Evolutionary conservation across 2,797 vertebrate genomes (phyloP), one percentile per base, ranked within the genome.

Genomic region (Ptychobarbus kaznakovi): DNA sequence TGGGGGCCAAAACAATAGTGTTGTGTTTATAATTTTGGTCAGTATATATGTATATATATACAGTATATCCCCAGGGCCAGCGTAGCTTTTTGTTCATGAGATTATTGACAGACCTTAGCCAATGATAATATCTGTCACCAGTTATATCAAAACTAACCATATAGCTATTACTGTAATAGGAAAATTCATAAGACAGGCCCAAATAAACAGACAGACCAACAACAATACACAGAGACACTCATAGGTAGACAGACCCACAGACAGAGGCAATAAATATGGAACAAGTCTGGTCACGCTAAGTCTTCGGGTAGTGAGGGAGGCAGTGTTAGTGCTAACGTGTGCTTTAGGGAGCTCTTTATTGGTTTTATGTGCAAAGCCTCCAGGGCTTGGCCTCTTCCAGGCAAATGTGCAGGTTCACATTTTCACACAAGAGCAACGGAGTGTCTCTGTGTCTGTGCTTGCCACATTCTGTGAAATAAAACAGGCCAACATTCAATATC

Each of bases 341-440:
- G 82, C 81, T 88, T 77, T 88, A 78, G 76, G 87, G 86, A 91
- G 90, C 86, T 88, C 88, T 88, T 86, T 22, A 77, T 53, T 80
- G 80, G 90, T 80, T 89, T 90, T 75, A 58, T 82, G 81, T 82
- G 76, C 87, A 90, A 91, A 92, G 88, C 89, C 88, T 87, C 83
- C 72, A 20, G 68, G 66, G 85, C 91, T 90, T 69, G 81, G 79
- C 77, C 86, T 87, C 85, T 86, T 63, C 1, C 69, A 56, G 77
- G 86, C 87, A 90, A 82, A 91, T 77, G 85, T 90, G 87, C 79
- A 88, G 84, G 90, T 85, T 82, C 84, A 83, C 76, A 80, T 53
- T 58, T 51, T 70, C 53, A 81, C 32, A 83, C 84, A 70, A 73
- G 51, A 25, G 80, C 65, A 28, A 81, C 84, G 86, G 13, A 32